Base-by-base conservation (phyloP, 2,797 vertebrate species). In the Dicrostonyx torquatus region DNA sequence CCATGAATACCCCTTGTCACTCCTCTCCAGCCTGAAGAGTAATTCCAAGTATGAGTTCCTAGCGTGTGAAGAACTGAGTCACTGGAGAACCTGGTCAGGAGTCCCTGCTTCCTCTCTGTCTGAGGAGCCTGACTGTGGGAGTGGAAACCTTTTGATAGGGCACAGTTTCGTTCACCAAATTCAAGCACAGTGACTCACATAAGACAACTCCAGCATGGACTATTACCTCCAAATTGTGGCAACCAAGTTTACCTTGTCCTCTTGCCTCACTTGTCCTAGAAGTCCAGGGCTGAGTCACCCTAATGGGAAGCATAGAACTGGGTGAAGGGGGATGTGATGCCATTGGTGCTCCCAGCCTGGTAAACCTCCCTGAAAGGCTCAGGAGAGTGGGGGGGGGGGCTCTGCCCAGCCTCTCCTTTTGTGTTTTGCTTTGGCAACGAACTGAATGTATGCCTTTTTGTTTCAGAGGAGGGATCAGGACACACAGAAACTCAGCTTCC, bases 381-480 rank as follows among this genome's bases (percentile, higher is more conserved):
- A 92, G 40, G 18, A 40, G 34, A 24, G 45, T 3, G 0, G 20
- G 6, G 43, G 43, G 43, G 43, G 43, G 3, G 43, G 18, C 45
- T 58, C 20, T 22, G 55, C 55, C 55, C 55, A 58, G 55, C 55
- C 55, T 0, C 20, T 58, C 6, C 55, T 58, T 66, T 48, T 68
- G 73, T 18, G 68, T 24, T 79, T 89, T n/a, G 17, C 53, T 60
- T 90, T 77, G 78, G 66, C 6, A n/a, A 70, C 77, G 13, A 68
- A 50, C 50, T 87, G 11, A n/a, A 18, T 50, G 40, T 4, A 17
- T 37, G 14, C 2, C 48, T 72, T 76, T n/a, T 73, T 83, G 60
- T 66, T 95, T 93, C 64, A 68, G 43, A 93, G 79, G 55, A 78
- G 43, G 43, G 13, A 66, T 53, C 89, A 84, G 40, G 34, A 95